Base-by-base conservation (phyloP, 92 coral and sea anemone genomes). In the Diadumene lineata region DNA sequence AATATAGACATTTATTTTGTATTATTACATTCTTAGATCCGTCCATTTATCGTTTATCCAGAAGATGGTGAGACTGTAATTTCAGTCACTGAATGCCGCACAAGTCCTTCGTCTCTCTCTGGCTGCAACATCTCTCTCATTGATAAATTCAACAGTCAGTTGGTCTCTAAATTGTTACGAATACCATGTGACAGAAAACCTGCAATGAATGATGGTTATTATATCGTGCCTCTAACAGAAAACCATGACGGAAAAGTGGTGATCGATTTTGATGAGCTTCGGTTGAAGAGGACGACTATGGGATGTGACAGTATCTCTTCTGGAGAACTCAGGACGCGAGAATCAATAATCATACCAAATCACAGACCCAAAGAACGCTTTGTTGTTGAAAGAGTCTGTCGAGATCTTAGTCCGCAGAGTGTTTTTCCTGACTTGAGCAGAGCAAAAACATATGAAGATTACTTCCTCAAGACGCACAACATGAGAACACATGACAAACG, bases 401-500 rank as follows among this genome's bases (percentile, higher is more conserved):
- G 26, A 16, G 73, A 89, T 30, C 60, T 70, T 29, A 74, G 34
- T 26, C 96, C 97, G 0, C 7, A 27, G 69, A 88, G 96, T 17
- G 56, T 70, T 1, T 94, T 94, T 56, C 98, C 98, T 0, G 94
- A 92, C 23, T 84, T 13, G 53, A 76, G 79, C 44, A 84, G 83
- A 56, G 92, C 92, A 21, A 55, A 66, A 51, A 94, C 92, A 10
- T 94, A 60, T 55, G 80, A 88, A 50, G 86, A 89, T 34, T 94
- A 94, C 66, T 89, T 61, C 81, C 61, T 80, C 33, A 68, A 50
- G 18, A 31, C 10, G 1, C 89, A 89, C 72, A 30, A 79, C 11
- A 38, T 55, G 25, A 11, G 28, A 43, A 65, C 87, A 56, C 63
- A 60, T 0, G 38, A 72, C 56, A 75, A 7, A 60, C 31, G 73